Conservation (phyloP, 2,113 vertebrate genomes). For the Stomatorhinus ivindoensis region DNA sequence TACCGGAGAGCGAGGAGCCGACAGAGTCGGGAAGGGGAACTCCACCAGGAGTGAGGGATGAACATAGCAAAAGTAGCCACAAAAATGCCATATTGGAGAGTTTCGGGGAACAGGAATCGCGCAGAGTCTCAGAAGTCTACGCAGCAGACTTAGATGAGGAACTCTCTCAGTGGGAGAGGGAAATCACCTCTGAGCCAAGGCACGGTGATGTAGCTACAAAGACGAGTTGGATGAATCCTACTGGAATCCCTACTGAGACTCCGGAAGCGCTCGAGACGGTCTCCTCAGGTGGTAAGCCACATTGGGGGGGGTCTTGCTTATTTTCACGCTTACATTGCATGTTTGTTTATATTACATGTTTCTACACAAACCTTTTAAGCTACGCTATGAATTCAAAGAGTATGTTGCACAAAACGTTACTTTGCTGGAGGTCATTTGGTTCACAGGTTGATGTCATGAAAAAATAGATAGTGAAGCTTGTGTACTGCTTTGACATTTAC, state of each 20-base stretch:
- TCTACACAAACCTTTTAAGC: background rate
- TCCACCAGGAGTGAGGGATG: constrained; percentile 33
- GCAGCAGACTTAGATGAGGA: constrained; percentile 39
- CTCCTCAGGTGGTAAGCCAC: constrained; percentile 21
- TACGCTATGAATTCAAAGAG: background rate
- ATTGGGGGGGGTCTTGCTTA: background rate
- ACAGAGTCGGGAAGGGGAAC: constrained; percentile 30
- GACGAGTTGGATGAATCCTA: constrained; percentile 24
- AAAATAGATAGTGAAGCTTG: background rate
- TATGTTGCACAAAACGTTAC: background rate
- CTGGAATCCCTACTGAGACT: constrained; percentile 11
- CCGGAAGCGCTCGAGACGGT: background rate
- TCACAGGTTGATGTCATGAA: background rate
- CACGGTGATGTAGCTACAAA: constrained; percentile 16
- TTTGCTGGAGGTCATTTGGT: background rate
- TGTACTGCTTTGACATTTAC: background rate
- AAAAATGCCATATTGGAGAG: constrained; percentile 54
- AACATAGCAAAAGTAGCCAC: constrained; percentile 39
- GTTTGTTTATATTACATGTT: background rate
- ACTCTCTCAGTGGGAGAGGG: constrained; percentile 56
- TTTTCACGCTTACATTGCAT: background rate
- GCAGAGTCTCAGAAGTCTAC: constrained; percentile 26
- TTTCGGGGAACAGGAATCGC: constrained; percentile 25
- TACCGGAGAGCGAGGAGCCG: constrained; percentile 31
- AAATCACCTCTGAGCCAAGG: constrained; percentile 37